phyloP scores from a whole-genome alignment of 2,888 invertebrate genomes.

The Carpatolechia fugitivella region DNA sequence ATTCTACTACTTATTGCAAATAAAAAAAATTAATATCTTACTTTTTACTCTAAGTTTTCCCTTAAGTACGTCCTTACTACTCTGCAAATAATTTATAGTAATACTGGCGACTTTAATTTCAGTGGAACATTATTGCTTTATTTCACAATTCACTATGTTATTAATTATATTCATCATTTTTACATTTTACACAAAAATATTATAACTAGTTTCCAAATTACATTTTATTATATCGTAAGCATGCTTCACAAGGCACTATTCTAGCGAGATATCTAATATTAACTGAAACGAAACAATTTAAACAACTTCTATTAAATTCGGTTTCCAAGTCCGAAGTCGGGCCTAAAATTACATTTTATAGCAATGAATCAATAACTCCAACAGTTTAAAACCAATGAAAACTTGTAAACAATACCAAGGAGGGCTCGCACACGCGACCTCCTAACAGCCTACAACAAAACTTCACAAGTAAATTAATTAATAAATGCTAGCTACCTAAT shows the following conservation, averaged over 20 bases:
- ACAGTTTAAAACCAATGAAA: conserved; percentile 42
- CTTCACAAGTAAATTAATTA: conserved; percentile 13
- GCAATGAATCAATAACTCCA: conserved; percentile 58
- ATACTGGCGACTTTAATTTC: conserved; percentile 62
- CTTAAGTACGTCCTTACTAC: conserved; percentile 42
- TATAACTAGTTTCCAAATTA: conserved; percentile 42
- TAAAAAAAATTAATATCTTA: conserved; percentile 11
- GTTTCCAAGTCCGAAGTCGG: conserved; percentile 67
- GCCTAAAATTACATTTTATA: conserved; percentile 68
- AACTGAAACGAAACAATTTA: conserved; percentile 53
- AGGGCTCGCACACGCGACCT: conserved; percentile 45
- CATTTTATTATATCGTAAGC: conserved; percentile 61
- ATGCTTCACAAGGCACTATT: conserved; percentile 78
- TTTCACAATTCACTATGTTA: conserved; percentile 31
- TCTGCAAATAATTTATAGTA: conserved; percentile 36
- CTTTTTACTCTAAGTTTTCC: conserved; percentile 34
- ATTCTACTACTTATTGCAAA: conserved; percentile 1
- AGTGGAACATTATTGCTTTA: conserved; percentile 68
- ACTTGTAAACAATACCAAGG: conserved; percentile 37
- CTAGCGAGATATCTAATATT: conserved; percentile 64
- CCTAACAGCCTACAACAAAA: conserved; percentile 31
- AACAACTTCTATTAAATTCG: conserved; percentile 72
- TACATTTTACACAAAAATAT: conserved; percentile 55
- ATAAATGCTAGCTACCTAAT: conserved; percentile 19
- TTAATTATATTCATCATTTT: conserved; percentile 38